Conservation (phyloP, 2,113 vertebrate species). For the Chitala chitala region DNA sequence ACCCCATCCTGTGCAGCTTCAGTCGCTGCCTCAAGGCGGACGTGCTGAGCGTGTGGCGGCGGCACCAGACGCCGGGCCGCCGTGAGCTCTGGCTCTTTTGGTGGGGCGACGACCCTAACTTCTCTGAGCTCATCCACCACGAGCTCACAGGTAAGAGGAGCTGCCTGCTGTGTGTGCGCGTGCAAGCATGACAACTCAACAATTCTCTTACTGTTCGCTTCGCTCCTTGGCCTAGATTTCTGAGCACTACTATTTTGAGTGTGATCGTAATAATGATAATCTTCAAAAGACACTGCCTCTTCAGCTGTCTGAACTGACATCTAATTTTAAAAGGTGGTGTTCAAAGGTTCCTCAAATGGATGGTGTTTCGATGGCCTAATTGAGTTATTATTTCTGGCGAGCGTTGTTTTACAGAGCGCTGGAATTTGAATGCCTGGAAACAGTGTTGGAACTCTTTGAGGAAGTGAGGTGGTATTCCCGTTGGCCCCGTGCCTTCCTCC, state of each 20-base stretch:
- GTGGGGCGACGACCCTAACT: slow-evolving; percentile 96
- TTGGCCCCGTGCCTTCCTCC: background rate
- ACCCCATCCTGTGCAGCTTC: slow-evolving; percentile 96
- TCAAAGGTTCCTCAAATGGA: background rate
- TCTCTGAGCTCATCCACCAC: slow-evolving; percentile 89
- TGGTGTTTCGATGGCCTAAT: background rate
- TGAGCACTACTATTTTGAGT: background rate
- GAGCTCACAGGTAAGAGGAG: slow-evolving; percentile 78
- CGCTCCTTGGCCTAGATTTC: background rate
- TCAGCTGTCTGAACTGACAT: background rate
- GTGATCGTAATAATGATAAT: background rate
- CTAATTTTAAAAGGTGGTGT: background rate
- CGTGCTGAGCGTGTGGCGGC: slow-evolving; percentile 88
- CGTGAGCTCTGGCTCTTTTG: slow-evolving; percentile 96
- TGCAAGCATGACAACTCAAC: background rate
- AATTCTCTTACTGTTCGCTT: background rate
- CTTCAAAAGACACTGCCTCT: background rate
- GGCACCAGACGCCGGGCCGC: slow-evolving; percentile 86
- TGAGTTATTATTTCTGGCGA: background rate
- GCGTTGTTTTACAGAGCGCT: background rate
- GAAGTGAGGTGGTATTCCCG: background rate
- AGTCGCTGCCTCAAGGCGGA: slow-evolving; percentile 94
- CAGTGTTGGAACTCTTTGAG: background rate
- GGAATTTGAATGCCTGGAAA: background rate
- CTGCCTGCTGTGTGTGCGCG: no score